Conservation (phyloP, 1,140 invertebrate genomes). For the Acromyrmex echinatior region DNA sequence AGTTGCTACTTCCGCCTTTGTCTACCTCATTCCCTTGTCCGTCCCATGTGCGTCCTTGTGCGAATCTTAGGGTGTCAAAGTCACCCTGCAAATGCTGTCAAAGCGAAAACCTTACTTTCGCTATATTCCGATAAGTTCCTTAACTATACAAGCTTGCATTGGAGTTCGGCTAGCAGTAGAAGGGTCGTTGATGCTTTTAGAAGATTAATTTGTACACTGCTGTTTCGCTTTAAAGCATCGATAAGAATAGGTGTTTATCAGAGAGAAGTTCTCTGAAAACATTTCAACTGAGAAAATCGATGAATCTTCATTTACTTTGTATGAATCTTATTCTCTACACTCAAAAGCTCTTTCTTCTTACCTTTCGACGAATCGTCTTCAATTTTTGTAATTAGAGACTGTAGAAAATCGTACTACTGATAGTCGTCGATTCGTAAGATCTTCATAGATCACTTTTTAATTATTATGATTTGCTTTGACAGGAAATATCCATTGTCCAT, state of each 20-base stretch:
- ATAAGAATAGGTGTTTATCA: conserved; percentile 50
- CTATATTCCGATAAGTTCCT: conserved; percentile 66
- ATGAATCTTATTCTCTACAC: conserved; percentile 14
- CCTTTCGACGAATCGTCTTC: neutral
- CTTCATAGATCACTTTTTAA: neutral
- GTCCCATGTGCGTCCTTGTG: conserved; percentile 12
- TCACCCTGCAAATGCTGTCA: conserved; percentile 50
- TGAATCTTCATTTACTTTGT: conserved; percentile 6
- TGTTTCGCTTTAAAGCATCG: conserved; percentile 26
- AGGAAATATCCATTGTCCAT: conserved; percentile 37
- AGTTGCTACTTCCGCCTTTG: conserved; percentile 3
- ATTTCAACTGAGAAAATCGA: neutral
- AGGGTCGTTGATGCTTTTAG: conserved; percentile 68
- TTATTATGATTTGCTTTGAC: conserved; percentile 21
- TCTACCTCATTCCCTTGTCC: neutral
- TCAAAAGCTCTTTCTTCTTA: neutral
- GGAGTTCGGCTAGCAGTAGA: neutral
- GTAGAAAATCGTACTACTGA: neutral
- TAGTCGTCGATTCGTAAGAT: neutral
- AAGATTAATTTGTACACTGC: conserved; percentile 71
- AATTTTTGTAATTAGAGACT: neutral
- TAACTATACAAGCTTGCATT: conserved; percentile 48
- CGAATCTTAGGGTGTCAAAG: conserved; percentile 64
- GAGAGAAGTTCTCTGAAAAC: neutral
- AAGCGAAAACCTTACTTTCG: conserved; percentile 55